Conservation (phyloP, 2,113 vertebrate species). For the Spizaetus ornatus region DNA sequence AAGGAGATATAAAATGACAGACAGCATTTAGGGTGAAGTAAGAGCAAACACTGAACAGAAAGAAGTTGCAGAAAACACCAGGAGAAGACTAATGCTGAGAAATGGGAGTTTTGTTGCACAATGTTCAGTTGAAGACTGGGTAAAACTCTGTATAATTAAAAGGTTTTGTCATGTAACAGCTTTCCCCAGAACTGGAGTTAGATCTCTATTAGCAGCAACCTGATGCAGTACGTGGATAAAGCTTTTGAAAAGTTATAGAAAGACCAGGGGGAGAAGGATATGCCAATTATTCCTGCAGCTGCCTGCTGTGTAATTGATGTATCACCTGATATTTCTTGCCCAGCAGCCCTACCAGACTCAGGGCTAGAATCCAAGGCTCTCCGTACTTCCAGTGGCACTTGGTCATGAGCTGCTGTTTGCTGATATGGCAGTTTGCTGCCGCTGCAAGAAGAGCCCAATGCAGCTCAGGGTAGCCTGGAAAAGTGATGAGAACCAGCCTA, state of each 20-base stretch:
- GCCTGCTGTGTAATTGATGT: background rate
- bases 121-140: background rate
- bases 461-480: background rate
- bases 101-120: background rate
- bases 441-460: background rate
- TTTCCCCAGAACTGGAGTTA: accelerated
- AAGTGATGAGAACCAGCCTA: background rate
- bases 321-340: background rate
- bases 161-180: accelerated
- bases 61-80: background rate
- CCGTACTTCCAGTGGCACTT: background rate
- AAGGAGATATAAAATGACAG: background rate
- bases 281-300: background rate
- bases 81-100: background rate
- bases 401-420: background rate
- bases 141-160: background rate
- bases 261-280: background rate
- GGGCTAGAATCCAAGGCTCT: background rate
- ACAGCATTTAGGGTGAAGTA: background rate
- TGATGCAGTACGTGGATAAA: background rate
- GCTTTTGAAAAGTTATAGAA: background rate
- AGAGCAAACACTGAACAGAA: background rate
- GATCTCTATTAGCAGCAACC: background rate
- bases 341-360: background rate
- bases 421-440: background rate